A percentile compares a stretch with the other conserved stretches of the same genome.
Evolutionary conservation across 2,888 invertebrate genomes (phyloP).

Genomic region (Tromatobia lineatoria): DNA sequence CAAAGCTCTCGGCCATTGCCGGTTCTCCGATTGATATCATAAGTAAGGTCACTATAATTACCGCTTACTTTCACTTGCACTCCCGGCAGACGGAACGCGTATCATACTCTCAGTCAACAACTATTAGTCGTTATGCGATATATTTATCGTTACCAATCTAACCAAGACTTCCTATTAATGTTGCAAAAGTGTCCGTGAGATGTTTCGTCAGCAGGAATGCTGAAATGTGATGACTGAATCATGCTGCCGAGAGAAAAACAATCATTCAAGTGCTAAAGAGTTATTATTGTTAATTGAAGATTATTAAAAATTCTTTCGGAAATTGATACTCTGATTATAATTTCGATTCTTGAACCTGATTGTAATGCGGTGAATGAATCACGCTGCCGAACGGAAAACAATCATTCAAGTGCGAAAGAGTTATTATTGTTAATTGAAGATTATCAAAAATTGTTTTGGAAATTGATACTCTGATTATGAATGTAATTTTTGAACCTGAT

Average conservation of each 20-base stretch:
- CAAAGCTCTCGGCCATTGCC: constrained; percentile 49
- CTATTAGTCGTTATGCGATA: constrained; percentile 59
- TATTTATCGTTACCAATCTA: constrained; percentile 59
- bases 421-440: too few relatives aligned
- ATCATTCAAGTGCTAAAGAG: not conserved
- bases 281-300: too few relatives aligned
- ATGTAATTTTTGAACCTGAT: not conserved
- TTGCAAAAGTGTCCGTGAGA: constrained; percentile 1
- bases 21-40: constrained; percentile 55
- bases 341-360: not conserved
- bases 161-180: constrained; percentile 18
- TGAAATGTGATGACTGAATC: not conserved
- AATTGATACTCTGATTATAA: not conserved
- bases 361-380: not conserved
- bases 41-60: constrained; percentile 67
- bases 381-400: too few relatives aligned
- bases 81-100: constrained; percentile 58
- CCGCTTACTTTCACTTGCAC: constrained; percentile 60
- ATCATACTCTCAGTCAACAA: constrained; percentile 36
- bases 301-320: too few relatives aligned
- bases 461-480: not conserved
- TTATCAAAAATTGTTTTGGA: too few relatives aligned
- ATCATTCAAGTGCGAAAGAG: not conserved
- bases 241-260: not conserved
- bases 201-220: not conserved